Evolutionary conservation across 2,113 vertebrate genomes (phyloP), one percentile per base, ranked within the genome.

Genomic region (Carassius auratus): DNA sequence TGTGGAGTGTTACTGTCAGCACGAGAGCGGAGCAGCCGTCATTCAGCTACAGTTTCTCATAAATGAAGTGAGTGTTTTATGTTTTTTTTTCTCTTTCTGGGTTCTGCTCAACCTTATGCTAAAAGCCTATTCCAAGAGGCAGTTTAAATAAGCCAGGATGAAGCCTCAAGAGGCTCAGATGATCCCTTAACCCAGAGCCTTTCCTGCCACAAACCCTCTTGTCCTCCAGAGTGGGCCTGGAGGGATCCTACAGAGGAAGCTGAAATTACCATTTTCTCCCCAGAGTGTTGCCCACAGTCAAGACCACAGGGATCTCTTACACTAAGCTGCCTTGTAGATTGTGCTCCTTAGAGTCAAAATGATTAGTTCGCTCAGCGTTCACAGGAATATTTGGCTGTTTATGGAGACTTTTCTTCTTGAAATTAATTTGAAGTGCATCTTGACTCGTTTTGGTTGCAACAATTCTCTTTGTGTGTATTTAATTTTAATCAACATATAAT

Each of bases 31-130:
- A 90, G 95, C 97, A 30, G 97, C 98, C 36, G 96, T 99, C 89
- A 99, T 99, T 90, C 98, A 99, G 87, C 96, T 99, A 84, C 98
- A 99, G 95, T 99, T 99, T 94, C 94, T 97, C 92, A 95, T 96
- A 86, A 97, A 97, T 71, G 96, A 97, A 95, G 96, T 97, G 76
- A 94, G 96, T 78, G 15, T 84, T 69, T 55, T 19, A 42, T 5
- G 26, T 48, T 76, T 76, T 66, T 30, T 33, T 3, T n/a, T 33
- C 10, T 50, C 19, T 23, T 50, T 33, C 79, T 26, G 5, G 15
- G 21, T 76, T 57, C 36, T 21, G 30, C 80, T 79, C 38, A 50
- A 17, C 59, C 23, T 26, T 48, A 42, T 64, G 66, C 17, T 36
- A 26, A 76, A 30, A 82, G 57, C 69, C 52, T 10, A 38, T 74